Evolutionary conservation across 1,140 invertebrate genomes (phyloP).

Genomic region (Ceratitis capitata): DNA sequence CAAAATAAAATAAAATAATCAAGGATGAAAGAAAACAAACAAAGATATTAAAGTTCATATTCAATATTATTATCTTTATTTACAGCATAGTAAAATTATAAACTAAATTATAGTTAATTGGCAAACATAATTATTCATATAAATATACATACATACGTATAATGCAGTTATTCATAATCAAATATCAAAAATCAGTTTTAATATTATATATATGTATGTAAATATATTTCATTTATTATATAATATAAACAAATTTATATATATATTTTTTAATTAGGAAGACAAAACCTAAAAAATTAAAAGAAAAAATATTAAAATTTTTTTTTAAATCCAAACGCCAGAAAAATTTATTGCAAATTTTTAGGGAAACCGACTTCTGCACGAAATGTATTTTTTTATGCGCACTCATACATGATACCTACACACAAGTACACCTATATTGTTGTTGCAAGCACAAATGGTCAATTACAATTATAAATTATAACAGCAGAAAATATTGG

Average conservation of each 20-base stretch:
- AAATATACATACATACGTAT: neutral
- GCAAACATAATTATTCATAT: slow-evolving; percentile 32
- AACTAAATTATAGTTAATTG: slow-evolving; percentile 25
- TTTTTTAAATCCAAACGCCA: neutral
- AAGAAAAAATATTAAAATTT: too few species aligned
- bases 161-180: neutral
- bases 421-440: neutral
- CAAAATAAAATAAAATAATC: neutral
- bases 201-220: neutral
- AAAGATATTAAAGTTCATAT: neutral
- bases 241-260: slow-evolving; percentile 20
- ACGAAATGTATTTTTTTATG: too few species aligned
- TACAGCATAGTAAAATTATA: slow-evolving; percentile 26
- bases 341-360: neutral
- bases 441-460: neutral
- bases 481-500: too few species aligned
- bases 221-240: slow-evolving; percentile 1
- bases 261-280: slow-evolving; percentile 26
- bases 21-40: neutral
- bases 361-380: too few species aligned
- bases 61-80: slow-evolving; percentile 3
- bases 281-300: slow-evolving; percentile 25
- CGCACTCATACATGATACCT: too few species aligned
- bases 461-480: too few species aligned
- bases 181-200: neutral